Evolutionary conservation across 1,140 invertebrate species (phyloP).

Genomic region (Eciton burchellii): DNA sequence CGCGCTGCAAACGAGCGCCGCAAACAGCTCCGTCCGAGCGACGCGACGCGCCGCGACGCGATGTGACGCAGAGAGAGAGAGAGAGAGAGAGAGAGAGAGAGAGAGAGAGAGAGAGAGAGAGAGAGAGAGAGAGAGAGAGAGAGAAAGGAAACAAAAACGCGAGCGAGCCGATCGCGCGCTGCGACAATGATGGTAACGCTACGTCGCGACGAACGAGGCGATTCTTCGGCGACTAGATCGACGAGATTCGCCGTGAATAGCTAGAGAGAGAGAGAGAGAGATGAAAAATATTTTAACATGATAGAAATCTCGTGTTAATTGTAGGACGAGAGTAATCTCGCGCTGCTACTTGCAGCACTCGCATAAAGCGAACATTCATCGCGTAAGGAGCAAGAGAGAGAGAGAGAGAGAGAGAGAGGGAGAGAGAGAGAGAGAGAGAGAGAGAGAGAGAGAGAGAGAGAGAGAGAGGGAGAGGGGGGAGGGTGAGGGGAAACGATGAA

Average conservation of each 20-base stretch:
- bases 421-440: too few relatives aligned
- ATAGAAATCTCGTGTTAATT: background rate
- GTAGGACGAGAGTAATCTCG: background rate
- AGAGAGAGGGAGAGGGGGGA: too few relatives aligned
- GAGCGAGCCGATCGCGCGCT: slow-evolving; percentile 30
- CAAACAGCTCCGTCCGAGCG: background rate
- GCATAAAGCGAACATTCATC: slow-evolving; percentile 20
- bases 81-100: too few relatives aligned
- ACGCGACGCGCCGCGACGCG: slow-evolving; percentile 11
- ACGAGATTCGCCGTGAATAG: background rate
- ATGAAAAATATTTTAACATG: background rate
- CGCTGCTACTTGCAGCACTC: background rate
- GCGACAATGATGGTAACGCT: slow-evolving; percentile 36
- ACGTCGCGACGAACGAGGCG: background rate
- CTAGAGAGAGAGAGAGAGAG: background rate
- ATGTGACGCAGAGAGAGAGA: slow-evolving; percentile 14
- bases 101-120: too few relatives aligned
- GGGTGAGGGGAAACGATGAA: slow-evolving; percentile 31
- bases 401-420: too few relatives aligned
- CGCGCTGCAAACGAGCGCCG: slow-evolving; percentile 59
- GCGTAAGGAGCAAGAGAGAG: slow-evolving; percentile 23
- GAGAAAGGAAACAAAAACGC: slow-evolving; percentile 48
- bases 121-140: too few relatives aligned
- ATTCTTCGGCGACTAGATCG: slow-evolving; percentile 22
- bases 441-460: too few relatives aligned